Evolutionary conservation across 1,140 invertebrate genomes (phyloP), one percentile per base, ranked within the genome.

Genomic region (Ostrea edulis): DNA sequence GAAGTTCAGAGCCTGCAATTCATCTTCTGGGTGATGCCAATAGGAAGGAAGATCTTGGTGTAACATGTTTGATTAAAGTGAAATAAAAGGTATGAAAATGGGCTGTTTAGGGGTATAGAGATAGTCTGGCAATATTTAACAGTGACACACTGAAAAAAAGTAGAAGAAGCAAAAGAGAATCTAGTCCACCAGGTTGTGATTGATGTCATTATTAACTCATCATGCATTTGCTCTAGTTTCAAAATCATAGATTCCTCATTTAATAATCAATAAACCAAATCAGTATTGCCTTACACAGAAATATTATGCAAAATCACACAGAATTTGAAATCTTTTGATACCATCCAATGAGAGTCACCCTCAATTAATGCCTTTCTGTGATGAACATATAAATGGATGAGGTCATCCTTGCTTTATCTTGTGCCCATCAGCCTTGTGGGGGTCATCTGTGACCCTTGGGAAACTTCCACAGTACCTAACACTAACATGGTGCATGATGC

Each of bases 191-290:
- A n/a, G n/a, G n/a, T n/a, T n/a, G n/a, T n/a, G n/a, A n/a, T n/a
- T n/a, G n/a, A n/a, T n/a, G n/a, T n/a, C n/a, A n/a, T n/a, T n/a
- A n/a, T n/a, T n/a, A n/a, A n/a, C n/a, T n/a, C n/a, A n/a, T n/a
- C n/a, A n/a, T n/a, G n/a, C n/a, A n/a, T n/a, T 44, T 44, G 35
- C 35, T 44, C 35, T 44, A 44, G 12, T 77, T 25, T 77, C 9
- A 14, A 35, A 77, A 77, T 77, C 25, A 77, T 77, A 77, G 68
- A 77, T 77, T 77, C 14, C 68, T 9, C 68, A 12, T 35, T 77
- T 14, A 7, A 58, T 62, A 62, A 77, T 77, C 25, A 29, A 35
- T 77, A 17, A 5, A 62, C 14, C 55, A 20, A 3, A 62, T 62
- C 55, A 62, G 20, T 77, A 77, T 77, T 20, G n/a, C 17, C n/a